These are phyloP conservation scores for Heliocidaris erythrogramma DNA, from an alignment of 35 echinoderm and acorn worm species.

Conservation along the genomic window DNA sequence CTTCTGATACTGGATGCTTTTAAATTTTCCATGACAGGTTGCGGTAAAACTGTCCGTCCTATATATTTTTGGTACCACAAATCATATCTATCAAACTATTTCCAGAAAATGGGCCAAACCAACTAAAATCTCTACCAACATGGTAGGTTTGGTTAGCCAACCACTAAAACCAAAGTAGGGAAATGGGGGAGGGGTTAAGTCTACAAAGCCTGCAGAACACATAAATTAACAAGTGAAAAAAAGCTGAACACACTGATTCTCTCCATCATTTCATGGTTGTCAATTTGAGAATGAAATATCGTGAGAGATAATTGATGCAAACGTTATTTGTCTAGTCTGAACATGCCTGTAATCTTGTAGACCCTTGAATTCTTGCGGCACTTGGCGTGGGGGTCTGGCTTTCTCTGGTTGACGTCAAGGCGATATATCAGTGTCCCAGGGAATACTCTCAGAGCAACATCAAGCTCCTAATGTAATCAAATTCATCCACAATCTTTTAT, in stretches of 20 bases:
- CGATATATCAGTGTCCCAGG: slow-evolving; percentile 22
- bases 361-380: background rate
- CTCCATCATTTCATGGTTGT: background rate
- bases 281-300: background rate
- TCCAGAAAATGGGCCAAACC: background rate
- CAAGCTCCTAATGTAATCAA: slow-evolving; percentile 10
- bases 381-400: background rate
- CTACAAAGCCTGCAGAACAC: too few relatives aligned
- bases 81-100: background rate
- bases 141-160: background rate
- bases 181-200: background rate
- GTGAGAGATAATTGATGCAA: background rate
- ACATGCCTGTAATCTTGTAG: background rate
- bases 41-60: background rate
- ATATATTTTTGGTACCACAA: too few relatives aligned
- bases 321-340: background rate
- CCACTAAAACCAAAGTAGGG: background rate
- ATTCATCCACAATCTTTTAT: slow-evolving; percentile 1
- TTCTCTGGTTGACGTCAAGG: slow-evolving; percentile 3
- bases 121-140: background rate
- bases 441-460: slow-evolving; percentile 25
- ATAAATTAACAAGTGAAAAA: too few relatives aligned
- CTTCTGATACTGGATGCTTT: background rate
- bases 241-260: too few relatives aligned
- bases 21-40: background rate